Percentiles rank a stretch among this genome's conserved stretches.
These are phyloP conservation scores for Rhagologus leucostigma DNA, from an alignment of 2,113 vertebrate species.

Conservation along the genomic window DNA sequence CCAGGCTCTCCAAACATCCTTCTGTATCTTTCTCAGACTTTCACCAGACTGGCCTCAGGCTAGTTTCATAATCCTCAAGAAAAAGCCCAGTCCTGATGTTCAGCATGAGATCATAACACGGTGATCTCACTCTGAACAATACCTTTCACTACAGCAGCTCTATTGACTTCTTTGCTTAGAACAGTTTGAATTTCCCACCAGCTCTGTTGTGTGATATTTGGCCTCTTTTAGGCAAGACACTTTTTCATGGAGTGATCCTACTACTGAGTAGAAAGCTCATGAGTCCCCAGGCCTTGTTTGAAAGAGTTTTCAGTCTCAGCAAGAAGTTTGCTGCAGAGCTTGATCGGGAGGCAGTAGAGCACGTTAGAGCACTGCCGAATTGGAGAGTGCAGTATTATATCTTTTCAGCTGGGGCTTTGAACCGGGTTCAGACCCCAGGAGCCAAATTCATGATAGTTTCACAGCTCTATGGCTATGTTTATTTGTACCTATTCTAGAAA, in stretches of 20 bases:
- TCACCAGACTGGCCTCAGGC: conserved; percentile 54
- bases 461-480: background rate
- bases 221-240: conserved; percentile 32
- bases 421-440: background rate
- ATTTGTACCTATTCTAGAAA: background rate
- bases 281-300: conserved; percentile 18
- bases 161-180: conserved; percentile 39
- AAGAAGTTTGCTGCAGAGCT: conserved; percentile 23
- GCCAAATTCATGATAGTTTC: background rate
- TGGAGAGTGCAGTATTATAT: background rate
- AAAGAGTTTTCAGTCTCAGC: conserved; percentile 43
- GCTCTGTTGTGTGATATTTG: conserved; percentile 47
- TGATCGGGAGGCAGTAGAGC: background rate
- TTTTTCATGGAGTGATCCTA: conserved; percentile 31
- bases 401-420: conserved; percentile 10
- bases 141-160: conserved; percentile 27
- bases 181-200: conserved; percentile 55
- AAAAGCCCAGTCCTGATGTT: conserved; percentile 14
- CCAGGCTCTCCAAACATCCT: conserved; percentile 8
- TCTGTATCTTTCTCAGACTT: conserved; percentile 36
- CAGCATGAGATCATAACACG: conserved; percentile 60
- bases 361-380: background rate
- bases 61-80: conserved; percentile 53
- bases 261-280: conserved; percentile 32
- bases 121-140: conserved; percentile 58